Conservation (phyloP, 1,140 invertebrate genomes). For the Apis cerana region DNA sequence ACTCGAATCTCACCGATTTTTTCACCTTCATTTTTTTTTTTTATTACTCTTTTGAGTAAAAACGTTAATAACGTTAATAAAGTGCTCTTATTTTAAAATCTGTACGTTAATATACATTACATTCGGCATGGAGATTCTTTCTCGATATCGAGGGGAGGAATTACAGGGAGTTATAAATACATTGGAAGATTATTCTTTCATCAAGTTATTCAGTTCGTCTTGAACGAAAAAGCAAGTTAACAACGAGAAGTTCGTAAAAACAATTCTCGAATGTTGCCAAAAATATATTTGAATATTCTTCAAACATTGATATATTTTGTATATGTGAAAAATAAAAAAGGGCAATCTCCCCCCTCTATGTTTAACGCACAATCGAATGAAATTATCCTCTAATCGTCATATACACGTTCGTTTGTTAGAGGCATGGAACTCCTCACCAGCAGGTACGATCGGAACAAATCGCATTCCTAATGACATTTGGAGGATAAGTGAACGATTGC, state of each 20-base stretch:
- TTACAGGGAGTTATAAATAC: not conserved
- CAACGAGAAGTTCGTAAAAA: not conserved
- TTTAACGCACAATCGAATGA: not conserved
- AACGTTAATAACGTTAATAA: not conserved
- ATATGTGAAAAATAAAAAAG: not conserved
- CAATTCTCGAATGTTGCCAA: not conserved
- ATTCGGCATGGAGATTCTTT: not conserved
- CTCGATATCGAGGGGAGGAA: not conserved
- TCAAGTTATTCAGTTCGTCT: not conserved
- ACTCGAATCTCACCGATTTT: not conserved
- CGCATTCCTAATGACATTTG: not conserved
- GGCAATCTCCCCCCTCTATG: not conserved
- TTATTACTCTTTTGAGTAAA: not conserved
- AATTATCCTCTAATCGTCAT: not conserved
- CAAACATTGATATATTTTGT: not conserved
- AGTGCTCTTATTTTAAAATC: not conserved
- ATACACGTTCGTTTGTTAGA: not conserved
- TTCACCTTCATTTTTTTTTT: not conserved
- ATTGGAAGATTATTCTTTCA: not conserved
- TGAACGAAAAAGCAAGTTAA: not conserved
- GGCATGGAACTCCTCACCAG: not conserved
- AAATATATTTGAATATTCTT: not conserved
- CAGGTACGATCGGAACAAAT: not conserved
- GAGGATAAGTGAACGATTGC: not conserved
- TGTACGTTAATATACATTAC: not conserved